Percentiles rank a stretch among this genome's conserved stretches.
These are phyloP conservation scores for Itoplectis maculator DNA, from an alignment of 2,888 invertebrate genomes.

Conservation along the genomic window DNA sequence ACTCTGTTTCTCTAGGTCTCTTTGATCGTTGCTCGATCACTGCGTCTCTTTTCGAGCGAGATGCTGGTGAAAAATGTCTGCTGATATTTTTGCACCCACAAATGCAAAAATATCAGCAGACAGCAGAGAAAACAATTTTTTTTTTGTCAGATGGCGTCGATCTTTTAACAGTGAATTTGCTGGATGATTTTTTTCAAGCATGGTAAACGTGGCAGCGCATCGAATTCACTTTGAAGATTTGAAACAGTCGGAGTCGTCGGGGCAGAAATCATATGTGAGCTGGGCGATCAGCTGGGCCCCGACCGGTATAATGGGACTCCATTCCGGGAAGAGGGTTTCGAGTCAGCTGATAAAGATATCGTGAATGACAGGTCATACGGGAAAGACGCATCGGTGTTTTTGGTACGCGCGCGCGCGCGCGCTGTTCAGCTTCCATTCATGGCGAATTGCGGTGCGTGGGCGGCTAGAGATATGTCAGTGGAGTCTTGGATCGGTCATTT, in stretches of 20 bases:
- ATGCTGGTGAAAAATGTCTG: too few relatives aligned
- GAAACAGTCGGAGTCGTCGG: not conserved
- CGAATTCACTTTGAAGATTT: not conserved
- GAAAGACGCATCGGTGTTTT: constrained; percentile 15
- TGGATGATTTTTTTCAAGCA: too few relatives aligned
- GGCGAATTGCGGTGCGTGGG: not conserved
- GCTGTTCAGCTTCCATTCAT: constrained; percentile 37
- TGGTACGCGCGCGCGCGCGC: not conserved
- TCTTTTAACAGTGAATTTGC: too few relatives aligned
- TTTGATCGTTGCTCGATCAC: too few relatives aligned
- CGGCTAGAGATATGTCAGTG: not conserved
- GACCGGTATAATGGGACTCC: constrained; percentile 4
- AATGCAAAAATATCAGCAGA: too few relatives aligned
- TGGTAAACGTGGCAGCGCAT: too few relatives aligned
- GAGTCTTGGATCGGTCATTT: not conserved
- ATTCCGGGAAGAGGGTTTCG: constrained; percentile 43
- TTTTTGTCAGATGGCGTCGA: too few relatives aligned
- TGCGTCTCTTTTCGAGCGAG: too few relatives aligned
- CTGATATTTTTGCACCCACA: too few relatives aligned
- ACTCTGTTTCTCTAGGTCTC: too few relatives aligned
- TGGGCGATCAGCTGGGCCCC: constrained; percentile 48
- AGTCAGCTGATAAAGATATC: constrained; percentile 63
- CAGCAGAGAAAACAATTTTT: too few relatives aligned
- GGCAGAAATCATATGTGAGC: not conserved
- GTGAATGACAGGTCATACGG: constrained; percentile 44